Evolutionary conservation across 2,888 invertebrate genomes (phyloP), one percentile per base, ranked within the genome.

Genomic region (Carpatolechia fugitivella): DNA sequence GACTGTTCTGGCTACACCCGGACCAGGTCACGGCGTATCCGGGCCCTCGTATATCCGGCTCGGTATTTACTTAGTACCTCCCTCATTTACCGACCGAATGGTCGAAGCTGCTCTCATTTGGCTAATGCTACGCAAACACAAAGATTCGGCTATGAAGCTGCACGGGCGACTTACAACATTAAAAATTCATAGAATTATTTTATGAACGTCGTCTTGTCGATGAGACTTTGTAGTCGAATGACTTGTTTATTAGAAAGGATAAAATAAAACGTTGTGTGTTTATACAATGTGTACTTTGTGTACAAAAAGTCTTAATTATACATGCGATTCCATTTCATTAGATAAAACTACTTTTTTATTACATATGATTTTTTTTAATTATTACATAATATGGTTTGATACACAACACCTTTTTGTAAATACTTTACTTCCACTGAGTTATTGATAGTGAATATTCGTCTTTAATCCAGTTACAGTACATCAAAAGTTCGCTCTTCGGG

Each of bases 41-140:
- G 64, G 65, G 66, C 67, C 62, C 65, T 60, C 63, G 57, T 61
- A 63, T 80, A 72, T 82, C 65, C 67, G 63, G 69, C 68, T 57
- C 63, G 5, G 14, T 82, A 76, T 85, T 80, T 81, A 74, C 78
- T 74, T 69, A 80, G 79, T 72, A 76, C 78, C 71, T 70, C 78
- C 79, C 84, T 82, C 83, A 80, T 86, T 86, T 86, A 80, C 76
- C 69, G 81, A 84, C 83, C 82, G 80, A 74, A 77, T 72, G 78
- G 76, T 76, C 77, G 70, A 70, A 1, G 66, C 66, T 76, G 68
- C 72, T 71, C 82, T 84, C 80, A 83, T 86, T 87, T 82, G 81
- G 76, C 77, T 87, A 86, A 87, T 85, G 69, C 70, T 78, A 71
- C 66, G 79, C 74, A 84, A 84, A 84, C 74, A 82, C 70, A 63